Evolutionary conservation across 1,140 invertebrate species (phyloP).

Genomic region (Drosophila serrata): DNA sequence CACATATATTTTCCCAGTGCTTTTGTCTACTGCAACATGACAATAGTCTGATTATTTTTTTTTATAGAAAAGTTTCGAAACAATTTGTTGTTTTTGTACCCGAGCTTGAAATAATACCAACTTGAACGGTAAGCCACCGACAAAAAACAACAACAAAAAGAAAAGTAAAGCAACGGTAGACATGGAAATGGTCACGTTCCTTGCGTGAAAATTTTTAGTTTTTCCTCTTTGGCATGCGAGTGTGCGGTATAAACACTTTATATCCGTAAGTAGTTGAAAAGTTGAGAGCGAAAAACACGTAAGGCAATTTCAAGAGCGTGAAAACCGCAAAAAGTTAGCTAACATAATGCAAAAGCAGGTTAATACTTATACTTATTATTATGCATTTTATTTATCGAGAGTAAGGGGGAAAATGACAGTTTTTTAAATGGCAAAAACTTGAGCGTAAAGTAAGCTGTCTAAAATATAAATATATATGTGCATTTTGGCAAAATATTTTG

Average conservation of each 20-base stretch:
- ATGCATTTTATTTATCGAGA: not conserved
- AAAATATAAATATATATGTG: not conserved
- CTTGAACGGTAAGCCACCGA: slow-evolving; percentile 33
- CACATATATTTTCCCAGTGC: not conserved
- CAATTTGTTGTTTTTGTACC: slow-evolving; percentile 29
- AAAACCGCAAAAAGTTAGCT: slow-evolving; percentile 20
- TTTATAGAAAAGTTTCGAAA: slow-evolving; percentile 21
- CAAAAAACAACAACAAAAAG: slow-evolving; percentile 11
- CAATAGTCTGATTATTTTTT: slow-evolving; percentile 22
- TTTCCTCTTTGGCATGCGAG: slow-evolving; percentile 21
- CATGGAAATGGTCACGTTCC: slow-evolving; percentile 70
- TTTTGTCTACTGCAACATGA: slow-evolving; percentile 15
- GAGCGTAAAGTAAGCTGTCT: not conserved
- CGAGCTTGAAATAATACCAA: slow-evolving; percentile 47
- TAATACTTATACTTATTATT: not conserved
- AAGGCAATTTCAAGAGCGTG: slow-evolving; percentile 12
- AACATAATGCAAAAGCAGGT: slow-evolving; percentile 24
- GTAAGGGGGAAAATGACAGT: not conserved
- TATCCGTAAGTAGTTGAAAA: slow-evolving; percentile 43
- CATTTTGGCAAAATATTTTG: too few species aligned
- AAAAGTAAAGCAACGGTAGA: slow-evolving; percentile 20
- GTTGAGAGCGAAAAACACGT: slow-evolving; percentile 17
- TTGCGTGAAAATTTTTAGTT: slow-evolving; percentile 38
- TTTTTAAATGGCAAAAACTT: not conserved
- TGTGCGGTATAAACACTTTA: slow-evolving; percentile 39